Evolutionary conservation across 1,140 invertebrate genomes (phyloP), one percentile per base, ranked within the genome.

Genomic region (Nasonia longicornis): DNA sequence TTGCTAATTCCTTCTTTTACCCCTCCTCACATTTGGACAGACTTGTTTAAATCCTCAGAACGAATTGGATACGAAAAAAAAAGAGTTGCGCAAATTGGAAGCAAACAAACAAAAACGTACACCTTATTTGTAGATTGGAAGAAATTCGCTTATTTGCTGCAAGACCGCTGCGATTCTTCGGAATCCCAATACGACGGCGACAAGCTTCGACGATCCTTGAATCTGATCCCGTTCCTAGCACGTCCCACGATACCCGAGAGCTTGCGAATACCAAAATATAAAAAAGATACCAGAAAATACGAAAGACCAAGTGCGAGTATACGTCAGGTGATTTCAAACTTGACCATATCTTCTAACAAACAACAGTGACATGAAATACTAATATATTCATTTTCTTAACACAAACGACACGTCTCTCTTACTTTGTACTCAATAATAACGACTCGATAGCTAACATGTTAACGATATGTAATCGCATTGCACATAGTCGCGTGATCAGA

Each of bases 141-240:
- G 64, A 73, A n/a, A 64, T 20, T 72, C 20, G 29, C 58, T 78
- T 82, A 66, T 58, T 26, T 11, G 35, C 26, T 67, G 42, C 26
- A 2, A 67, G 38, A 35, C 31, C 52, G 48, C 16, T 48, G 22
- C 31, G 42, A 64, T 77, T 77, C 63, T 66, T 29, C n/a, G 29
- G 71, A 78, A 77, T 78, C 42, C 7, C 31, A 2, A 52, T 2
- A 67, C 26, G 1, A 45, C 22, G 4, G 1, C 31, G 22, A 67
- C 69, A 20, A 70, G 52, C 45, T 74, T 66, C 38, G 42, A 82
- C 42, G 35, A 52, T 73, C 22, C 26, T 12, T 45, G n/a, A 79
- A 77, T 38, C 73, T 58, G n/a, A 81, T 81, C 72, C 80, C 29
- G 11, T 77, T 79, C 80, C 79, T 71, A 77, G 77, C 80, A 82